Evolutionary conservation across 53 echinoderm and acorn worm species (phyloP), one percentile per base, ranked within the genome.

Genomic region (Zoroaster sp.): DNA sequence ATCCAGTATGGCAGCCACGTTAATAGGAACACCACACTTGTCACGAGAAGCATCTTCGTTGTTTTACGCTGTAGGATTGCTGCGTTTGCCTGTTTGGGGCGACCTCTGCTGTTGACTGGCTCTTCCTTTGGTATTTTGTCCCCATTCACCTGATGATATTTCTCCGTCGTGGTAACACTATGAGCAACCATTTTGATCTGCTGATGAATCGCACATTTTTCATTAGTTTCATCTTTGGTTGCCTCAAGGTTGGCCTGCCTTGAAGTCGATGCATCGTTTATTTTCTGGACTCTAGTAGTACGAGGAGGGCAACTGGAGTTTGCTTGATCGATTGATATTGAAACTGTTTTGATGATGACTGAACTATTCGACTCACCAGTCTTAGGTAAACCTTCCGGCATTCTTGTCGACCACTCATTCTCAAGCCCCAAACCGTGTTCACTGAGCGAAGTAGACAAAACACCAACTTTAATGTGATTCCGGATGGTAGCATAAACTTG

Each of bases 61-160:
- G 77, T 77, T 51, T 77, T 77, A 34, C 77, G 49, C 77, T 77
- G 77, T 47, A 77, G 35, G 17, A 5, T 15, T 28, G 35, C 52
- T 4, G 77, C 33, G 42, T 42, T 28, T 6, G 23, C 73, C 40
- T n/a, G 17, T 43, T 25, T 23, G 25, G 11, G 25, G 30, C 15
- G 73, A 3, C 1, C 2, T n/a, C 66, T 21, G 25, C 20, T 31
- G 3, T 1, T 25, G 66, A 40, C 25, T 74, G 8, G 43, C 20
- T 9, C 74, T 74, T 7, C 3, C 8, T 40, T n/a, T 5, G 42
- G 2, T 23, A 11, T 66, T 18, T 11, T n/a, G 12, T 59, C 10
- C 46, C 6, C 12, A 25, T 34, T 4, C 10, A 33, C 25, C 10
- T 13, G 32, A 13, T 30, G 30, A 68, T 68, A 13, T 13, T 68